phyloP scores from a whole-genome alignment of 2,797 vertebrate genomes.

The Notolepis coatsorum region DNA sequence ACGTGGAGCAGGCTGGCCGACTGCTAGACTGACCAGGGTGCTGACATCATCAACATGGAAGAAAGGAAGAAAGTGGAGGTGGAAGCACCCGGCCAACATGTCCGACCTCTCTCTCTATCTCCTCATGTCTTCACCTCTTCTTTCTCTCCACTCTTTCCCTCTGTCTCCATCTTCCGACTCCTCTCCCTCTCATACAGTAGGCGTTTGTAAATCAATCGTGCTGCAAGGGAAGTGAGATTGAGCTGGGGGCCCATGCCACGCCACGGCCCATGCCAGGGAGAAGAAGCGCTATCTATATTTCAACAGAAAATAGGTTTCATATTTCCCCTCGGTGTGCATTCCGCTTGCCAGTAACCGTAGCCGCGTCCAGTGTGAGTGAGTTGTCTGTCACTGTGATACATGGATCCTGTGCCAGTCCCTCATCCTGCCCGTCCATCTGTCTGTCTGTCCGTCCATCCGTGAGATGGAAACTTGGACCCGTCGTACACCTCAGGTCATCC shows the following conservation, averaged over 20 bases:
- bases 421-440: neutral
- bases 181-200: conserved; percentile 1
- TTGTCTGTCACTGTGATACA: conserved; percentile 39
- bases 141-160: neutral
- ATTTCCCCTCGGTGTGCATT: conserved; percentile 50
- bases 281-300: conserved; percentile 54
- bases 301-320: conserved; percentile 59
- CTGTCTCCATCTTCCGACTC: neutral
- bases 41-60: conserved; percentile 26
- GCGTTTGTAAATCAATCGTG: conserved; percentile 51
- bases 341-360: conserved; percentile 56
- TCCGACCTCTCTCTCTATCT: conserved; percentile 31
- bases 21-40: conserved; percentile 24
- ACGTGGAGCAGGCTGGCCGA: conserved; percentile 20
- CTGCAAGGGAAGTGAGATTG: conserved; percentile 49
- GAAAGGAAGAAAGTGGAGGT: neutral
- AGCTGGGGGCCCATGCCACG: conserved; percentile 18
- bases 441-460: conserved; percentile 17
- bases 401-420: conserved; percentile 13
- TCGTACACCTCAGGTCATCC: conserved; percentile 21
- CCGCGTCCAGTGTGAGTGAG: conserved; percentile 51
- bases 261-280: conserved; percentile 16
- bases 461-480: conserved; percentile 39
- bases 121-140: conserved; percentile 10
- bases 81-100: conserved; percentile 2